Conservation (phyloP, 2,888 invertebrate genomes). For the Cephonodes hylas region DNA sequence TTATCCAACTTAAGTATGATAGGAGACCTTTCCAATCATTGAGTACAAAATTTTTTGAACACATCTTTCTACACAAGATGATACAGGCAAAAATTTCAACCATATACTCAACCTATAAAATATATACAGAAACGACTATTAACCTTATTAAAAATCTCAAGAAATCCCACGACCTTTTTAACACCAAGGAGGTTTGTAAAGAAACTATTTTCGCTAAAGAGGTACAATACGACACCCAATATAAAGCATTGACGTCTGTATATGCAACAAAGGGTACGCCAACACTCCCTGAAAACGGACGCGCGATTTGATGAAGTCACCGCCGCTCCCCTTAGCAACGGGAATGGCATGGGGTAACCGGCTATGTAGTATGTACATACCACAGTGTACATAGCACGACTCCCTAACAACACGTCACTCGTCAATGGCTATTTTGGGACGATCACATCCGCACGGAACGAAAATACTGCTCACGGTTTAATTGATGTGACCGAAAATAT, state of each 20-base stretch:
- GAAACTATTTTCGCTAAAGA: no score
- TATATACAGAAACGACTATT: no score
- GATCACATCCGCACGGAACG: not conserved
- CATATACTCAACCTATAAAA: no score
- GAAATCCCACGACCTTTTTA: no score
- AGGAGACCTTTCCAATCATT: no score
- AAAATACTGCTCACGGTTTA: not conserved
- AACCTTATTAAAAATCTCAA: no score
- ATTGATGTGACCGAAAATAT: not conserved
- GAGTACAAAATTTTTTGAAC: no score
- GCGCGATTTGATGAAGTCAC: conserved; percentile 58
- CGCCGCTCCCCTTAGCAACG: conserved; percentile 51
- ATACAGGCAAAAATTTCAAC: no score
- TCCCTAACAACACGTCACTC: conserved; percentile 4
- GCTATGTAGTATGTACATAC: no score
- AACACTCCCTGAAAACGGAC: conserved; percentile 56
- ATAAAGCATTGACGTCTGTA: not conserved
- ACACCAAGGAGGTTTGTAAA: no score
- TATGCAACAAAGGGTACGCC: conserved; percentile 44
- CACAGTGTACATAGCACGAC: not conserved
- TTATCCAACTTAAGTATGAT: no score
- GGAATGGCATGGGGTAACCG: conserved; percentile 14
- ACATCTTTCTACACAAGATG: no score
- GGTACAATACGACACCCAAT: not conserved
- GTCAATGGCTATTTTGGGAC: conserved; percentile 1